Conservation (phyloP, 2,888 invertebrate genomes). For the Xylota segnis region DNA sequence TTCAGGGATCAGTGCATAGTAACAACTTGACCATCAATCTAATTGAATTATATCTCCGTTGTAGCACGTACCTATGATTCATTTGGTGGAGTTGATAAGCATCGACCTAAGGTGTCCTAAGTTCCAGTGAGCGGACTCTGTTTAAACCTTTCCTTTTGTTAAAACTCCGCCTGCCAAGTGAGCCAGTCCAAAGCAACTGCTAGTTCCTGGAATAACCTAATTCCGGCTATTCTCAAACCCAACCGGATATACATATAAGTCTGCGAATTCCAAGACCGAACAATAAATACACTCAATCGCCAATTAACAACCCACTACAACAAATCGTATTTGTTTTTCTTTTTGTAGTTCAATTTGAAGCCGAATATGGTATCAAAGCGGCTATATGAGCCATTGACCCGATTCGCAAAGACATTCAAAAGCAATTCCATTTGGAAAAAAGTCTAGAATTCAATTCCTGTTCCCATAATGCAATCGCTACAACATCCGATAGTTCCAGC, state of each 20-base stretch:
- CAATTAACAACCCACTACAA: neutral
- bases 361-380: conserved; percentile 2
- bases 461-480: conserved; percentile 16
- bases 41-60: no score
- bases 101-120: no score
- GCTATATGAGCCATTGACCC: conserved; percentile 50
- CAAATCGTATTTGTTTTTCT: neutral
- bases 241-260: neutral
- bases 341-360: neutral
- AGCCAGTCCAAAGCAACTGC: no score
- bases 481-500: conserved; percentile 11
- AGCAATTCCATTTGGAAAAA: neutral
- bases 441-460: conserved; percentile 26
- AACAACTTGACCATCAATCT: no score
- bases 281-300: neutral
- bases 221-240: neutral
- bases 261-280: neutral
- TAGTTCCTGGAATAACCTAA: neutral
- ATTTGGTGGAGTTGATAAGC: no score
- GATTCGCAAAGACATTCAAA: conserved; percentile 21
- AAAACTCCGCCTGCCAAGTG: no score
- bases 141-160: no score
- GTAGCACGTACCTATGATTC: no score
- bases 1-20: no score
- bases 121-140: no score